Percentiles rank a stretch among this genome's conserved stretches.
phyloP scores from a whole-genome alignment of 2,113 vertebrate genomes.

The Triplophysa dalaica region DNA sequence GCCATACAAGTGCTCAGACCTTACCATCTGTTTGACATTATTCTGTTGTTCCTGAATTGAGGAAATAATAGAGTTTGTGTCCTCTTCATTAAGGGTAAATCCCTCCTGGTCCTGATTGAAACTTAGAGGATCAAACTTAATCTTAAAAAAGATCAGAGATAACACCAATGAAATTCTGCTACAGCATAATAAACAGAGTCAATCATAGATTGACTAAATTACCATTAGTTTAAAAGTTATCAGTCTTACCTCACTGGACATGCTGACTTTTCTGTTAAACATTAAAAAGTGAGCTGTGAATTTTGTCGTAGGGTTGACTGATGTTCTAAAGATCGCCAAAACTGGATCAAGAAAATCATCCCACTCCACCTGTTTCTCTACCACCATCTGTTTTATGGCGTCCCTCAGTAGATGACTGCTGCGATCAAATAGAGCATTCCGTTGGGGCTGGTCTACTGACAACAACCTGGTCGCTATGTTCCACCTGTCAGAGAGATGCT shows the following conservation, averaged over 20 bases:
- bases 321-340: slow-evolving; percentile 81
- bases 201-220: background rate
- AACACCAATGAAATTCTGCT: background rate
- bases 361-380: slow-evolving; percentile 80
- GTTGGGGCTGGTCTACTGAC: slow-evolving; percentile 65
- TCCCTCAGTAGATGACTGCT: slow-evolving; percentile 71
- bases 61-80: slow-evolving; percentile 61
- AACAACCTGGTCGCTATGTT: slow-evolving; percentile 78
- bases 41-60: slow-evolving; percentile 78
- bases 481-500: slow-evolving; percentile 77
- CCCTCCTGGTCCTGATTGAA: slow-evolving; percentile 65
- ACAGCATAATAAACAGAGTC: background rate
- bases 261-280: slow-evolving; percentile 80
- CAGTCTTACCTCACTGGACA: slow-evolving; percentile 67
- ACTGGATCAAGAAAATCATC: slow-evolving; percentile 81
- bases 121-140: slow-evolving; percentile 63
- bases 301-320: slow-evolving; percentile 78
- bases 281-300: slow-evolving; percentile 85
- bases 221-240: slow-evolving; percentile 3
- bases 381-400: slow-evolving; percentile 77
- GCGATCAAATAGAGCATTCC: slow-evolving; percentile 68
- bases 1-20: background rate
- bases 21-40: slow-evolving; percentile 80
- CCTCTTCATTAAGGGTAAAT: slow-evolving; percentile 59
- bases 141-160: slow-evolving; percentile 52